A percentile compares a stretch with the other conserved stretches of the same genome.
Conservation (phyloP, 2,797 vertebrate genomes). For the Characodon lateralis region DNA sequence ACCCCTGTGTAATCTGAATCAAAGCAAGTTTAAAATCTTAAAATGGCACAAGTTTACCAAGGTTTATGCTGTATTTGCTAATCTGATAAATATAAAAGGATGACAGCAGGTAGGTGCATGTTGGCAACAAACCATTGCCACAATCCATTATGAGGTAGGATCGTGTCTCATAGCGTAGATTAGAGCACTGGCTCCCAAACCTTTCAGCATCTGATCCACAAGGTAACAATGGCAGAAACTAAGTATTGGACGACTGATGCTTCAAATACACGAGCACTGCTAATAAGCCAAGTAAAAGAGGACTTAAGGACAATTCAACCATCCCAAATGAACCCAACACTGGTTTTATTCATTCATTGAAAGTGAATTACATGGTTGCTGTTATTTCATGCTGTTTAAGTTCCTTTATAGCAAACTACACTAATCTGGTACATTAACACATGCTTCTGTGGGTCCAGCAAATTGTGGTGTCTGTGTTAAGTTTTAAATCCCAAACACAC, state of each 20-base stretch:
- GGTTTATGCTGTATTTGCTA: not conserved
- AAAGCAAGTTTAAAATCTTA: not conserved
- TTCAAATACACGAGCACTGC: not conserved
- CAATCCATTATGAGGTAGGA: not conserved
- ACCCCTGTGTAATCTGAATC: not conserved
- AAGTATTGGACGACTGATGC: not conserved
- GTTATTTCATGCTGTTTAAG: not conserved
- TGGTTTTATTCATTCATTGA: not conserved
- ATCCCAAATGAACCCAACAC: not conserved
- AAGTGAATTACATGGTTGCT: not conserved
- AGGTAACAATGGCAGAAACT: not conserved
- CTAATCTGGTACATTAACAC: not conserved
- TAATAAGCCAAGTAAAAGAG: not conserved
- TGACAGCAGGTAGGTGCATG: not conserved
- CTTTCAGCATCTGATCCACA: not conserved
- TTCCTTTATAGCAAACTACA: not conserved
- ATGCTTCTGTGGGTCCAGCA: not conserved
- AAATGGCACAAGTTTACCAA: not conserved
- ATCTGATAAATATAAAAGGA: not conserved
- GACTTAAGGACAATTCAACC: not conserved
- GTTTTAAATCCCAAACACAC: not conserved
- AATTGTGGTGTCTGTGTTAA: not conserved
- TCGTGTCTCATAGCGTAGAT: constrained; percentile 10
- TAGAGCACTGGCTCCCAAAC: not conserved
- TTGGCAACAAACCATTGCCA: constrained; percentile 1